A percentile compares a stretch with the other conserved stretches of the same genome.
These are phyloP conservation scores for Anoplopoma fimbria DNA, from an alignment of 2,113 vertebrate species.

Conservation along the genomic window DNA sequence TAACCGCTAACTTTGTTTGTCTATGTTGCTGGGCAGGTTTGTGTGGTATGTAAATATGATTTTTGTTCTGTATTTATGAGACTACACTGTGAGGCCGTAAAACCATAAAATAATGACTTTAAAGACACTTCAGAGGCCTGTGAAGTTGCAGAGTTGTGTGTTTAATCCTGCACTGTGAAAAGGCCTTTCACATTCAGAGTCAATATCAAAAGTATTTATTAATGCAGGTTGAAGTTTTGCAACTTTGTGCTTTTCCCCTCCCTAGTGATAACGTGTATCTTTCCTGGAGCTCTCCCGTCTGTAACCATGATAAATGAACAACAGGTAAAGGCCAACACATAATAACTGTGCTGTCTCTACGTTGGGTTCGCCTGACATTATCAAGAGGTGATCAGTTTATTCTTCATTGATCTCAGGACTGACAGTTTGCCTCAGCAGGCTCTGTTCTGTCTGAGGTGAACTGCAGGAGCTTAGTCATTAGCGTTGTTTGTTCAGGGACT, in stretches of 20 bases:
- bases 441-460: conserved; percentile 37
- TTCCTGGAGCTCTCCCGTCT: neutral
- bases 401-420: conserved; percentile 70
- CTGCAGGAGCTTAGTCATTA: conserved; percentile 13
- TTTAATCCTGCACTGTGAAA: neutral
- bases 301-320: conserved; percentile 69
- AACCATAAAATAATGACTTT: neutral
- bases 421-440: too few species aligned
- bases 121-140: neutral
- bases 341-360: conserved; percentile 70
- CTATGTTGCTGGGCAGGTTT: too few species aligned
- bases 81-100: neutral
- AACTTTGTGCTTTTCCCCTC: neutral
- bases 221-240: neutral
- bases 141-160: neutral
- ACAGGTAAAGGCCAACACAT: conserved; percentile 73
- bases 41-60: too few species aligned
- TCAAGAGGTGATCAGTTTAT: conserved; percentile 63
- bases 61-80: too few species aligned
- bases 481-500: neutral
- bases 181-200: neutral
- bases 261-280: neutral
- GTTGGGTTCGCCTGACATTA: conserved; percentile 68
- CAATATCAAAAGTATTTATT: conserved; percentile 5
- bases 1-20: neutral